These are phyloP conservation scores for Ethmia dodecea DNA, from an alignment of 2,888 invertebrate species.

Conservation along the genomic window DNA sequence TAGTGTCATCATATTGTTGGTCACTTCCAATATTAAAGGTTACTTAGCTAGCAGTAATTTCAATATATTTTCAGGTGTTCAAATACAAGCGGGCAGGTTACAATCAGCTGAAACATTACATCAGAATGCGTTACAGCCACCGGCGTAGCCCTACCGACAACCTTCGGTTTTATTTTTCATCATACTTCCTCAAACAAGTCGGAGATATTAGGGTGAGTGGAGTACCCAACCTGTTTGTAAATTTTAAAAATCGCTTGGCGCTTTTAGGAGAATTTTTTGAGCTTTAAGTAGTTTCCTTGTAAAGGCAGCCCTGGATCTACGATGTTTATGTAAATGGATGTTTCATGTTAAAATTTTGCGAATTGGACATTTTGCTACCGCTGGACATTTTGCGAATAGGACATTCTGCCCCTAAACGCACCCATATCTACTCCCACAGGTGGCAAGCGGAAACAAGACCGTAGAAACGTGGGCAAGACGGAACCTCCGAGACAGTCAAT, in stretches of 20 bases:
- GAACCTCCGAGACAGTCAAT: slow-evolving; percentile 83
- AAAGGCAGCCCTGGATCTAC: too few species aligned
- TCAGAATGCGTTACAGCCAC: slow-evolving; percentile 31
- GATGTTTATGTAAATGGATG: too few species aligned
- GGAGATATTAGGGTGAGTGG: slow-evolving; percentile 59
- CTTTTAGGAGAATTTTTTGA: too few species aligned
- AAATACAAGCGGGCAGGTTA: slow-evolving; percentile 61
- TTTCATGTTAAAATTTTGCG: too few species aligned
- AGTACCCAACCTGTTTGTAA: too few species aligned
- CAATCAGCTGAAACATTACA: slow-evolving; percentile 46
- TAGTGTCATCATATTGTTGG: too few species aligned
- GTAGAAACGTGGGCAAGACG: slow-evolving; percentile 85
- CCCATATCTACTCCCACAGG: slow-evolving; percentile 30
- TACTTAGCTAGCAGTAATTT: too few species aligned
- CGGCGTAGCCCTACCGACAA: slow-evolving; percentile 38
- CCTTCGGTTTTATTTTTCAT: slow-evolving; percentile 62
- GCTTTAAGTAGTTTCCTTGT: too few species aligned
- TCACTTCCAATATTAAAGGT: too few species aligned
- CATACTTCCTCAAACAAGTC: slow-evolving; percentile 62
- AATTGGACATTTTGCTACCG: neutral
- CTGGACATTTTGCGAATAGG: neutral
- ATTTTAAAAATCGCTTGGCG: too few species aligned
- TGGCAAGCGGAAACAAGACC: slow-evolving; percentile 87
- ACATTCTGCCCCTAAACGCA: neutral
- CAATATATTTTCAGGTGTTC: slow-evolving; percentile 47